A percentile compares a stretch with the other conserved stretches of the same genome.
These are phyloP conservation scores for Saccostrea glomerata DNA, from an alignment of 1,140 invertebrate species.

Conservation along the genomic window DNA sequence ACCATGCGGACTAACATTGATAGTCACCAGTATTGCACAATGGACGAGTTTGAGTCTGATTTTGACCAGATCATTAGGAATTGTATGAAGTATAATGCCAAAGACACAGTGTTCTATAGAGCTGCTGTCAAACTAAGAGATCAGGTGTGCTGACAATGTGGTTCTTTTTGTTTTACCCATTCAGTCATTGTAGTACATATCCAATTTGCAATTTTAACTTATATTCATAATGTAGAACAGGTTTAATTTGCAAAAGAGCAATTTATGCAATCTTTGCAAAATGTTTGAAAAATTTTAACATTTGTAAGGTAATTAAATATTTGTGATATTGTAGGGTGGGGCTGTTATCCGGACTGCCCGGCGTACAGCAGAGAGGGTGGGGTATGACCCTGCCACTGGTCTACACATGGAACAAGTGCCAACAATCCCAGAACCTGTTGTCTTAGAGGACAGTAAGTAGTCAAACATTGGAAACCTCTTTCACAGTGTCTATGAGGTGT, in stretches of 20 bases:
- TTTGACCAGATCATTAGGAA: conserved; percentile 97
- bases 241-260: too few relatives aligned
- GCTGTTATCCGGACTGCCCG: conserved; percentile 87
- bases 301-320: neutral
- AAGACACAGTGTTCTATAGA: conserved; percentile 90
- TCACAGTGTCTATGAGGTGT: neutral
- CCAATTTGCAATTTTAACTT: too few relatives aligned
- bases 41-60: conserved; percentile 91
- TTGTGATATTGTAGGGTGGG: conserved; percentile 81
- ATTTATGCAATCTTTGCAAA: too few relatives aligned
- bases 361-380: conserved; percentile 86
- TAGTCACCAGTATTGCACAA: conserved; percentile 87
- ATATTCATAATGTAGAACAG: too few relatives aligned
- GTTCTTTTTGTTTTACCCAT: neutral
- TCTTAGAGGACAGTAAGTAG: conserved; percentile 76
- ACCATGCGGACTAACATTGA: conserved; percentile 91
- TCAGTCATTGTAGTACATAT: too few relatives aligned
- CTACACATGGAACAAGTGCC: conserved; percentile 75
- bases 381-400: conserved; percentile 81
- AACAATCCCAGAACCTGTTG: conserved; percentile 67
- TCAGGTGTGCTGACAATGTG: conserved; percentile 80
- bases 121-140: conserved; percentile 93
- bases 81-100: conserved; percentile 96
- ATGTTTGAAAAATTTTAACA: too few relatives aligned
- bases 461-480: neutral